These are phyloP conservation scores for Pseudorasbora parva DNA, from an alignment of 2,113 vertebrate genomes.

Conservation along the genomic window DNA sequence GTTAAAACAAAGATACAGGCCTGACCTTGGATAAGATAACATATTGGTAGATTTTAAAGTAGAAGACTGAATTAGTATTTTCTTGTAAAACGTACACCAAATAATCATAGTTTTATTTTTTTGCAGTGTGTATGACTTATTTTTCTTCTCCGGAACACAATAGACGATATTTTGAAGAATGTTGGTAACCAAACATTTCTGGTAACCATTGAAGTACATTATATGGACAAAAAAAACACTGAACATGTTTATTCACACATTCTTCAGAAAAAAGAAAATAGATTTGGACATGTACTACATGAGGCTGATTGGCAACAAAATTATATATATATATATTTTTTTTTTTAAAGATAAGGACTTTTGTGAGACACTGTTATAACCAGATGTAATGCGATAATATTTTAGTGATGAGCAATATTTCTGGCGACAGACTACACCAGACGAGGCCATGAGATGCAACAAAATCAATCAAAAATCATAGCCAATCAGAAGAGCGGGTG, in stretches of 20 bases:
- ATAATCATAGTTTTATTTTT: too few relatives aligned
- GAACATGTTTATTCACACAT: too few relatives aligned
- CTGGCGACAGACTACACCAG: not conserved
- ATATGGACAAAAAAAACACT: too few relatives aligned
- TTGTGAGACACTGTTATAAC: not conserved
- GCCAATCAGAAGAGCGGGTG: not conserved
- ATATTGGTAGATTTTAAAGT: too few relatives aligned
- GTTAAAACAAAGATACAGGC: not conserved
- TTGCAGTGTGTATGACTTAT: not conserved
- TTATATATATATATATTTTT: too few relatives aligned
- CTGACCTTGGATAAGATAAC: not conserved
- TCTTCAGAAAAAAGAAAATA: too few relatives aligned
- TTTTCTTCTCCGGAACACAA: not conserved
- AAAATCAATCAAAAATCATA: not conserved
- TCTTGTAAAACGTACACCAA: too few relatives aligned
- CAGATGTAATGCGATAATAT: not conserved
- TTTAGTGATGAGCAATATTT: not conserved
- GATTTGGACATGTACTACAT: too few relatives aligned
- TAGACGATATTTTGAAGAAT: not conserved
- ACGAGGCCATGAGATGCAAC: not conserved
- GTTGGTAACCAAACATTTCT: not conserved
- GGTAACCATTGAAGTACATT: not conserved
- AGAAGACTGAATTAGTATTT: too few relatives aligned
- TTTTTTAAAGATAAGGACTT: too few relatives aligned
- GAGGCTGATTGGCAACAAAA: too few relatives aligned